These are phyloP conservation scores for Hedya salicella DNA, from an alignment of 2,888 invertebrate species.

Conservation along the genomic window DNA sequence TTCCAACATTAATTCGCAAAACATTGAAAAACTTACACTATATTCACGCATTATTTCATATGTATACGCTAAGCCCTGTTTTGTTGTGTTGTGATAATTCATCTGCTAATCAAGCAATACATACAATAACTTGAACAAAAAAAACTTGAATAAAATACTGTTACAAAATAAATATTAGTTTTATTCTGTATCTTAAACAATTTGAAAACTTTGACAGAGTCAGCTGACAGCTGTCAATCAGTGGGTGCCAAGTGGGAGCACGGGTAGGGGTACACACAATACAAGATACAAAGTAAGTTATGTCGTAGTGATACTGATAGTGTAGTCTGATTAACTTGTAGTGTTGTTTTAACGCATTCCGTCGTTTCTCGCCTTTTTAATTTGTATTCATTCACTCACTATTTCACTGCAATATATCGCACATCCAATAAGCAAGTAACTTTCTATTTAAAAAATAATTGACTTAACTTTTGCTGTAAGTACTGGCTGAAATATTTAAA, in stretches of 20 bases:
- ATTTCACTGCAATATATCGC: neutral
- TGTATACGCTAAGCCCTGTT: no score
- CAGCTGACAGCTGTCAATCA: neutral
- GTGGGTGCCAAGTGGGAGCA: no score
- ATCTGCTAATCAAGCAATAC: neutral
- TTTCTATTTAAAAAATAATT: neutral
- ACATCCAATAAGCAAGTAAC: neutral
- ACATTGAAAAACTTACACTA: no score
- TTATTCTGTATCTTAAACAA: neutral
- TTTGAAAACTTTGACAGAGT: neutral
- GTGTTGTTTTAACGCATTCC: conserved; percentile 5
- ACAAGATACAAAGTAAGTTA: neutral
- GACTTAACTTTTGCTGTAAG: neutral
- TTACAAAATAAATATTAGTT: neutral
- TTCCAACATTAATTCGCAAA: no score
- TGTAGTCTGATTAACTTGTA: conserved; percentile 12
- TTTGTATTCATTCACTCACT: neutral
- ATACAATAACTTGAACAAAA: neutral
- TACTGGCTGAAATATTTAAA: neutral
- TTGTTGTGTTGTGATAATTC: no score
- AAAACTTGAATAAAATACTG: neutral
- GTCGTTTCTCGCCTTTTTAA: neutral
- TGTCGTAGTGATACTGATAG: neutral
- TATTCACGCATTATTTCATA: no score
- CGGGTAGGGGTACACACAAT: neutral